Percentiles rank a stretch among this genome's conserved stretches.
Evolutionary conservation across 2,888 invertebrate species (phyloP).

Genomic region (Thereva unica): DNA sequence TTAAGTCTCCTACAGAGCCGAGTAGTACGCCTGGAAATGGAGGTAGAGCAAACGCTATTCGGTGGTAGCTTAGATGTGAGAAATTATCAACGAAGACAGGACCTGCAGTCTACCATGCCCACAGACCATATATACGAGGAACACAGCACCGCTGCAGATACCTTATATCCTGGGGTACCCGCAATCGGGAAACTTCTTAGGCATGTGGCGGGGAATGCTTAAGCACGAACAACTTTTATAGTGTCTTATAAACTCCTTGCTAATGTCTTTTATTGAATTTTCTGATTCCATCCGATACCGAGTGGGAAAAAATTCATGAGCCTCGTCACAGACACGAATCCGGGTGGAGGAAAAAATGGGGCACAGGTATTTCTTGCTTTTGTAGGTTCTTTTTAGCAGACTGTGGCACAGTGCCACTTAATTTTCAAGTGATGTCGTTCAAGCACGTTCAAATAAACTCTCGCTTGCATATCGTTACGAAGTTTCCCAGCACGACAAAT

Average conservation of each 20-base stretch:
- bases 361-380: too few species aligned
- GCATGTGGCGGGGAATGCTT: slow-evolving; percentile 32
- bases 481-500: slow-evolving; percentile 24
- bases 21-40: slow-evolving; percentile 20
- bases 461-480: slow-evolving; percentile 4
- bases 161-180: background rate
- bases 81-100: too few species aligned
- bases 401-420: slow-evolving; percentile 7
- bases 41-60: background rate
- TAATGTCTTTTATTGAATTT: slow-evolving; percentile 37
- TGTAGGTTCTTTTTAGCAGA: slow-evolving; percentile 18
- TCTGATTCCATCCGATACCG: slow-evolving; percentile 37
- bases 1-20: slow-evolving; percentile 27
- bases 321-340: background rate
- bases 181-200: slow-evolving; percentile 23
- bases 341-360: too few species aligned
- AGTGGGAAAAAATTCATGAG: background rate
- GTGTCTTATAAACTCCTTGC: slow-evolving; percentile 38
- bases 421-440: slow-evolving; percentile 28
- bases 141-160: slow-evolving; percentile 3
- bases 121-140: background rate
- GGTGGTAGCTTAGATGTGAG: too few species aligned
- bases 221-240: slow-evolving; percentile 38
- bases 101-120: too few species aligned
- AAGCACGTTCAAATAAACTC: slow-evolving; percentile 24